Conservation (phyloP, 2,797 vertebrate species). For the Sebastes kiyomatsui region DNA sequence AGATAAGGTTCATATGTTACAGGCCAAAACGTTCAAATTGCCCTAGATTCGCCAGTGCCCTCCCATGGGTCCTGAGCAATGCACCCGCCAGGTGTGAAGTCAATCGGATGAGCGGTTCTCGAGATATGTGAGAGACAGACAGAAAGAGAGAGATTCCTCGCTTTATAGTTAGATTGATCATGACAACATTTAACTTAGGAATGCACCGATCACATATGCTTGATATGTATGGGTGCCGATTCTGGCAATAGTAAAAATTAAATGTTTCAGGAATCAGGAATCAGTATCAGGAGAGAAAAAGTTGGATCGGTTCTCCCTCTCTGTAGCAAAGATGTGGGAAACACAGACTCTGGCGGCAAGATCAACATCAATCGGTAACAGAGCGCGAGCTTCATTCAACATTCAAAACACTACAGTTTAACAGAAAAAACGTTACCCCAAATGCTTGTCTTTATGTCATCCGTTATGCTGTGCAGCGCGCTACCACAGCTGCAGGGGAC, state of each 20-base stretch:
- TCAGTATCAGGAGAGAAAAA: neutral
- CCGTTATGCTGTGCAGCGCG: neutral
- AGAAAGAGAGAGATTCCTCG: too few relatives aligned
- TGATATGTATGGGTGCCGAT: neutral
- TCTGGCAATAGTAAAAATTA: neutral
- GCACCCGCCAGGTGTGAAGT: too few relatives aligned
- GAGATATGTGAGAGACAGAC: too few relatives aligned
- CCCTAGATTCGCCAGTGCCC: too few relatives aligned
- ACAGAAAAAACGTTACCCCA: neutral
- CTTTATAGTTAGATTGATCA: neutral
- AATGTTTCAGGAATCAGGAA: too few relatives aligned
- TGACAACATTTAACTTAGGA: neutral
- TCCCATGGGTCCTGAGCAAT: too few relatives aligned
- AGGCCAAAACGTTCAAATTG: too few relatives aligned
- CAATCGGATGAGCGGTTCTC: too few relatives aligned
- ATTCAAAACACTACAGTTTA: conserved; percentile 5
- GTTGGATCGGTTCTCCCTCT: neutral
- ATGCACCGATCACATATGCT: neutral
- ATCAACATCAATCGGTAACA: neutral
- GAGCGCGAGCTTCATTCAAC: neutral
- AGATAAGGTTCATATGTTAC: too few relatives aligned
- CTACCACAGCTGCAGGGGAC: neutral
- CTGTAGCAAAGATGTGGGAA: neutral
- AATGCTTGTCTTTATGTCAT: neutral
- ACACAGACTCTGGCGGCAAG: neutral